Percentiles rank a stretch among this genome's conserved stretches.
phyloP scores from a whole-genome alignment of 30 jellyfish, hydroid and myxozoan species.

The Aurelia aurita complex sp. Pacific region DNA sequence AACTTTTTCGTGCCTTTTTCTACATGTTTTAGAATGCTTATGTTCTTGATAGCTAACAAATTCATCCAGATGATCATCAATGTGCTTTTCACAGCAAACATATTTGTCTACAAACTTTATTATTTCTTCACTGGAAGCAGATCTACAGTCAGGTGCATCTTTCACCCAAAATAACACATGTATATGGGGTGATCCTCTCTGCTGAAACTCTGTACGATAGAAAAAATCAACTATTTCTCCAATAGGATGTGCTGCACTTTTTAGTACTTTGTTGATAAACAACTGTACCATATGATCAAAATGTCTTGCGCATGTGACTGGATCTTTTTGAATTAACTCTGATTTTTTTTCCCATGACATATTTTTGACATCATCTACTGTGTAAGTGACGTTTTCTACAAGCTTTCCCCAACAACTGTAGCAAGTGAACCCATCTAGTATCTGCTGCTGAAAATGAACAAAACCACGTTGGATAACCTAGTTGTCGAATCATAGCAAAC shows the following conservation, averaged over 20 bases:
- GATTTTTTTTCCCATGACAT: constrained; percentile 46
- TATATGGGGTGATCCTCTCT: constrained; percentile 55
- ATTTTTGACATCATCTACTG: not conserved
- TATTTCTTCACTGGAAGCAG: not conserved
- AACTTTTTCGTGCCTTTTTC: constrained; percentile 10
- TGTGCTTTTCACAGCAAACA: constrained; percentile 1
- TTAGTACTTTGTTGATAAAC: constrained; percentile 5
- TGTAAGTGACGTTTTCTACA: not conserved
- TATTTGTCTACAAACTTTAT: constrained; percentile 27
- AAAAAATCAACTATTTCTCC: constrained; percentile 15
- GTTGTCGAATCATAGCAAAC: constrained; percentile 53
- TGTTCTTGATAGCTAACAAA: constrained; percentile 30
- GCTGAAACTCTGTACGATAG: constrained; percentile 23
- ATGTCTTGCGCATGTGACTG: not conserved
- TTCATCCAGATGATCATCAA: not conserved
- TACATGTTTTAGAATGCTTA: constrained; percentile 65
- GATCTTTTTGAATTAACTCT: constrained; percentile 1
- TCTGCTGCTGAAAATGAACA: constrained; percentile 64
- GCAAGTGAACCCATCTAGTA: constrained; percentile 12
- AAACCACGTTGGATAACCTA: constrained; percentile 47
- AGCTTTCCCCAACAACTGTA: not conserved
- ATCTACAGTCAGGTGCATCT: constrained; percentile 28
- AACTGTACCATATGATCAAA: constrained; percentile 23
- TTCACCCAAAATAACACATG: constrained; percentile 40
- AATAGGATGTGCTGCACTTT: constrained; percentile 19